Evolutionary conservation across 23 tunicate species (phyloP), one percentile per base, ranked within the genome.

Genomic region (Halocynthia roretzi): DNA sequence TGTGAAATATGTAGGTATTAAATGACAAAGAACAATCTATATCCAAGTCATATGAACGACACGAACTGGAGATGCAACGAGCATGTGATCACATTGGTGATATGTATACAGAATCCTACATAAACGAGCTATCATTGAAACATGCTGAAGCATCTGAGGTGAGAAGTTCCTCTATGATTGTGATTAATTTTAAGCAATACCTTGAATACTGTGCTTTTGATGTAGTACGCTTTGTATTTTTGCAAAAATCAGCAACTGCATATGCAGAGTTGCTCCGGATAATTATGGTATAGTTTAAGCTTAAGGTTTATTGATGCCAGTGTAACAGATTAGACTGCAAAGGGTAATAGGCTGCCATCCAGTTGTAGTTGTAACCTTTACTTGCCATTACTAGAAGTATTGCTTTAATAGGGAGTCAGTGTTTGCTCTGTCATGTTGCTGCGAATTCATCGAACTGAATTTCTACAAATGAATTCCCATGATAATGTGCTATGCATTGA

Each of bases 61-160:
- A 92, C 6, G 84, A 85, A 73, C 50, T 82, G 67, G 98, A 92
- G 74, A 92, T 92, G 92, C 61, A 86, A n/a, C 62, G 92, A 1
- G 85, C 83, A 50, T 86, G 92, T 74, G 98, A 92, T 52, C 75
- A 86, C 83, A 82, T 92, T 71, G 96, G 96, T 10, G 86, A 79
- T 73, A 84, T 85, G 10, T 92, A 81, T 68, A 78, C 98, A 10
- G 72, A 79, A 40, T 71, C 82, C 44, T 87, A 92, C 64, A 87
- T 92, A 51, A 73, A 82, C 22, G 67, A 62, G 10, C 76, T 92
- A 20, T 85, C 87, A 8, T 55, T 78, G 44, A 76, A 83, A 53
- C 98, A 92, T 53, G 21, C 71, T 54, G 83, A 74, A 10, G 87
- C 82, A 14, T 22, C 75, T 5, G 86, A 91, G 86, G 97, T 91